phyloP scores from a whole-genome alignment of 2,797 vertebrate species.

The Sebastes nivosus region DNA sequence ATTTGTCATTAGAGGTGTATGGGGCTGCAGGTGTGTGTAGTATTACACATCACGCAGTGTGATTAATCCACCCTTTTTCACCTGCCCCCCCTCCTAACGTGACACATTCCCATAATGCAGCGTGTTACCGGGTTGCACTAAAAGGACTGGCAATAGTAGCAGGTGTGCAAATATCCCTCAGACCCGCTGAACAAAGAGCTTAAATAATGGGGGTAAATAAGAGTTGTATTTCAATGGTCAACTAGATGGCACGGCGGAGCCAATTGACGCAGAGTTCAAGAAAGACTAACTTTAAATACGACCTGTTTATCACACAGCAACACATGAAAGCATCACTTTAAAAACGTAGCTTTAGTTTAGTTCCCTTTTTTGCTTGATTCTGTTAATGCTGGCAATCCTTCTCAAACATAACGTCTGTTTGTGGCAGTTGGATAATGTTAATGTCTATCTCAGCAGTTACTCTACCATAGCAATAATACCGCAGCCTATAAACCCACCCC shows the following conservation, averaged over 20 bases:
- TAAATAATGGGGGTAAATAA: conserved; percentile 79
- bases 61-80: conserved; percentile 67
- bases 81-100: conserved; percentile 21
- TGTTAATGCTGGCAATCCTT: not conserved
- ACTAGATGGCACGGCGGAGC: conserved; percentile 63
- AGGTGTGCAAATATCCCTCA: conserved; percentile 85
- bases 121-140: conserved; percentile 76
- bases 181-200: conserved; percentile 75
- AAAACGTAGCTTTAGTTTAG: not conserved
- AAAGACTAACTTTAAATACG: conserved; percentile 10
- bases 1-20: conserved; percentile 51
- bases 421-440: conserved; percentile 40
- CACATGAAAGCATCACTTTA: not conserved
- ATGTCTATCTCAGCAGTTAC: conserved; percentile 51
- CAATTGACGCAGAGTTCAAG: conserved; percentile 21
- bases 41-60: conserved; percentile 52
- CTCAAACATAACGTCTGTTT: conserved; percentile 34
- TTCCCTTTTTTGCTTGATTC: not conserved
- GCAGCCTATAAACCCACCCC: conserved; percentile 53
- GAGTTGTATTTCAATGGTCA: conserved; percentile 74
- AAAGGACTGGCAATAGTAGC: conserved; percentile 81
- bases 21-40: conserved; percentile 58
- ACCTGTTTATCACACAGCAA: not conserved
- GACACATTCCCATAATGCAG: conserved; percentile 80
- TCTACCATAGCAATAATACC: conserved; percentile 47